These are phyloP conservation scores for Dallia pectoralis DNA, from an alignment of 2,797 vertebrate species.

Conservation along the genomic window DNA sequence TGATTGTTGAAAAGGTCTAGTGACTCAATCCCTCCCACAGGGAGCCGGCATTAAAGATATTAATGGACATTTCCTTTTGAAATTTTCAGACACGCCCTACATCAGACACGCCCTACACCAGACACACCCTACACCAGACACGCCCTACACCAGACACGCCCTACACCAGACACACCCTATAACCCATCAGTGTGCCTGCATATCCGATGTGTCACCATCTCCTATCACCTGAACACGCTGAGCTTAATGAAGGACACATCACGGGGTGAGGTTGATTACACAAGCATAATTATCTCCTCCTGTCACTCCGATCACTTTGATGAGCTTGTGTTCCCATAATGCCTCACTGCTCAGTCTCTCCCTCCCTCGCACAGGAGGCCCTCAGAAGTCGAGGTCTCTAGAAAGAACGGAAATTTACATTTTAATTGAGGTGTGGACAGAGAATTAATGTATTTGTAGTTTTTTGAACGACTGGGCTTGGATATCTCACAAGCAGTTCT, in stretches of 20 bases:
- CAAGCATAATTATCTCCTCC: slow-evolving; percentile 13
- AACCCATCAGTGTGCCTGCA: not conserved
- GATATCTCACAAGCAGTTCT: slow-evolving; percentile 67
- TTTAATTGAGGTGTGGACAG: not conserved
- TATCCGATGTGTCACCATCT: slow-evolving; percentile 13
- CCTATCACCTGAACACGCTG: slow-evolving; percentile 4
- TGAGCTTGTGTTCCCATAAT: slow-evolving; percentile 3
- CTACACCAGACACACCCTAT: slow-evolving; percentile 29
- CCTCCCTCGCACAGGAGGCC: not conserved
- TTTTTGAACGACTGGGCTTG: slow-evolving; percentile 57
- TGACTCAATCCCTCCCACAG: not conserved
- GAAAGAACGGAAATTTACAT: not conserved
- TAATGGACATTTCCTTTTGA: not conserved
- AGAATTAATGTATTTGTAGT: slow-evolving; percentile 34
- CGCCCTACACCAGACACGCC: slow-evolving; percentile 9
- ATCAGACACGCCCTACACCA: too few species aligned
- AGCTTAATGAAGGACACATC: slow-evolving; percentile 41
- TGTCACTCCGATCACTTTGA: slow-evolving; percentile 16
- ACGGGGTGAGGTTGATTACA: slow-evolving; percentile 44
- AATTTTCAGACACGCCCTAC: too few species aligned
- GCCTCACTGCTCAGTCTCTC: not conserved
- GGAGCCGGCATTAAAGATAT: too few species aligned
- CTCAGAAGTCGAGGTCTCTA: not conserved
- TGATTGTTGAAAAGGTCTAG: not conserved
- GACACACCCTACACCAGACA: too few species aligned